Percentiles rank a stretch among this genome's conserved stretches.
Conservation (phyloP, 2,113 vertebrate genomes). For the Gymnobelideus leadbeateri region DNA sequence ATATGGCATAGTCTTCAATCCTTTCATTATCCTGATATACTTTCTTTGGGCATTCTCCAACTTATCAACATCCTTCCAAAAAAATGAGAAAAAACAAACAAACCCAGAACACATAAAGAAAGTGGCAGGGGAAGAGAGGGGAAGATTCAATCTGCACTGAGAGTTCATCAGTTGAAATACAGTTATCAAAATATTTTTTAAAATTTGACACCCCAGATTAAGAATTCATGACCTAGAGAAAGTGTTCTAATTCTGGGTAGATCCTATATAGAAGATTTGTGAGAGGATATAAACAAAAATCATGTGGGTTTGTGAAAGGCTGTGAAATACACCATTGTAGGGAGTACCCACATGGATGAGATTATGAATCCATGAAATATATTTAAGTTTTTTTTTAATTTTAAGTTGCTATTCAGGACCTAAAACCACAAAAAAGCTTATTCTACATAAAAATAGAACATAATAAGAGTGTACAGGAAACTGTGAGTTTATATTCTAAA, state of each 20-base stretch:
- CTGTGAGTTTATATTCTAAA: neutral
- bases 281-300: neutral
- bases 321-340: neutral
- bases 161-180: neutral
- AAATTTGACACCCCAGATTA: neutral
- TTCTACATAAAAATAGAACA: neutral
- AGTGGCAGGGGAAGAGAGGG: neutral
- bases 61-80: conserved; percentile 2
- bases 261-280: neutral
- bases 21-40: neutral
- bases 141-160: neutral
- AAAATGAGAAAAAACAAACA: neutral
- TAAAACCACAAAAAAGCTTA: neutral
- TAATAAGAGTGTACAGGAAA: neutral
- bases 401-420: neutral
- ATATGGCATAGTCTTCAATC: neutral
- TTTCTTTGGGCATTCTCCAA: neutral
- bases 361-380: neutral
- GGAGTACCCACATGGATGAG: neutral
- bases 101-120: no score
- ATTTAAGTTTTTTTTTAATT: neutral
- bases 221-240: neutral
- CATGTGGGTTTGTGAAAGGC: neutral
- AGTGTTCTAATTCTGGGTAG: neutral
- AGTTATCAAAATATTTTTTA: neutral